Evolutionary conservation across 2,797 vertebrate species (phyloP).

Genomic region (Hirundo rustica): DNA sequence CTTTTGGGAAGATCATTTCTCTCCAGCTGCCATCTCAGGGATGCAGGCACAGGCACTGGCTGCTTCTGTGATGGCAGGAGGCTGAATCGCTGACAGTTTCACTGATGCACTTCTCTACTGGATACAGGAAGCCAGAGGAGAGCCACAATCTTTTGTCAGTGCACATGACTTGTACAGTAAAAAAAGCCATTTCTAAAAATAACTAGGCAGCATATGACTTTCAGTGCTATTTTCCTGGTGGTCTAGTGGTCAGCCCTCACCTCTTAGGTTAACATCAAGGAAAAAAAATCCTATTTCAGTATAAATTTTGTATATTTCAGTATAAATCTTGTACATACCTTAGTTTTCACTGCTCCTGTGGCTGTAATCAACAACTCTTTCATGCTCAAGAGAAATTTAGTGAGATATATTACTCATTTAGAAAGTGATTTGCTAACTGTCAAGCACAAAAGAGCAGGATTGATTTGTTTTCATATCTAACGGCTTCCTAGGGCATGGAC

Average conservation of each 20-base stretch:
- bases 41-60: neutral
- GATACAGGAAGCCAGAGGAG: neutral
- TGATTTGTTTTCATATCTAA: neutral
- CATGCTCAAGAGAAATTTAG: neutral
- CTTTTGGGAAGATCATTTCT: neutral
- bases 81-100: constrained; percentile 28
- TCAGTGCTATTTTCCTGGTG: neutral
- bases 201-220: neutral
- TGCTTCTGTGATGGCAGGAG: constrained; percentile 15
- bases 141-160: neutral
- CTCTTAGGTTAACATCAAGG: neutral
- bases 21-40: neutral
- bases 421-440: neutral
- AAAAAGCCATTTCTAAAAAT: constrained; percentile 10
- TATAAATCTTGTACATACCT: neutral
- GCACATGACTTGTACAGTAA: neutral
- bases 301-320: neutral
- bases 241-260: neutral
- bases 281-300: neutral
- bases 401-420: neutral
- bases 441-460: neutral
- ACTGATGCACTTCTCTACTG: neutral
- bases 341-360: neutral
- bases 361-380: neutral
- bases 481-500: neutral